Percentiles rank a stretch among this genome's conserved stretches.
Evolutionary conservation across 2,797 vertebrate species (phyloP).

Genomic region (Poeciliopsis infans): DNA sequence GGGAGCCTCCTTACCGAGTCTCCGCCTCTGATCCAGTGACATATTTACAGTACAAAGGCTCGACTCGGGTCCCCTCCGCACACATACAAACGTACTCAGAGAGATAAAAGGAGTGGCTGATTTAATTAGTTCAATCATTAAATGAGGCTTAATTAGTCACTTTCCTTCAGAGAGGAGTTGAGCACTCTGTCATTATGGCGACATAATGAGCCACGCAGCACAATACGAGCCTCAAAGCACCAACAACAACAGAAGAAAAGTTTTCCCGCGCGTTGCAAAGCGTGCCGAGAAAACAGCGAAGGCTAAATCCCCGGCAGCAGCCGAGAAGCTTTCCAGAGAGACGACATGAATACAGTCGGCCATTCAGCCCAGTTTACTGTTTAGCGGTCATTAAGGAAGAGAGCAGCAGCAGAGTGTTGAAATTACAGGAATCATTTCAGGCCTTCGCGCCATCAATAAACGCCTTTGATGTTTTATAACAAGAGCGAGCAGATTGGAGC

Average conservation of each 20-base stretch:
- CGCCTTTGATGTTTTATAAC: constrained; percentile 64
- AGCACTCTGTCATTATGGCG: constrained; percentile 77
- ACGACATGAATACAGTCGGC: constrained; percentile 40
- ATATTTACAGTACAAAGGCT: constrained; percentile 77
- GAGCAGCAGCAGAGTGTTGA: constrained; percentile 35
- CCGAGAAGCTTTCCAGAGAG: constrained; percentile 36
- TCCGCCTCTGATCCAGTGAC: constrained; percentile 55
- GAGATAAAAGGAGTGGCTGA: constrained; percentile 69
- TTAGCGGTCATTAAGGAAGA: constrained; percentile 33
- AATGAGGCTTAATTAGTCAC: constrained; percentile 82
- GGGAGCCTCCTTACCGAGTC: constrained; percentile 32
- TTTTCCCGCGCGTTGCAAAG: constrained; percentile 43
- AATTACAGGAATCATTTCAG: constrained; percentile 56
- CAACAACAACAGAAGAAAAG: constrained; percentile 61
- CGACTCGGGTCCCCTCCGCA: constrained; percentile 59
- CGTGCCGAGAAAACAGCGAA: constrained; percentile 10
- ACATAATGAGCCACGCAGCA: constrained; percentile 76
- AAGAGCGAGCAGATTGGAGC: constrained; percentile 57
- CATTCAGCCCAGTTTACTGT: constrained; percentile 25
- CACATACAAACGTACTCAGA: constrained; percentile 59
- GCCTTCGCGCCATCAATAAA: constrained; percentile 54
- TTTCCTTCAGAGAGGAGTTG: constrained; percentile 74
- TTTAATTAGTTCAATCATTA: constrained; percentile 82
- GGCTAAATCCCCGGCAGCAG: constrained; percentile 32
- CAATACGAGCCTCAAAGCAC: constrained; percentile 43